Base-by-base conservation (phyloP, 2,113 vertebrate genomes). In the Hemiscyllium ocellatum region DNA sequence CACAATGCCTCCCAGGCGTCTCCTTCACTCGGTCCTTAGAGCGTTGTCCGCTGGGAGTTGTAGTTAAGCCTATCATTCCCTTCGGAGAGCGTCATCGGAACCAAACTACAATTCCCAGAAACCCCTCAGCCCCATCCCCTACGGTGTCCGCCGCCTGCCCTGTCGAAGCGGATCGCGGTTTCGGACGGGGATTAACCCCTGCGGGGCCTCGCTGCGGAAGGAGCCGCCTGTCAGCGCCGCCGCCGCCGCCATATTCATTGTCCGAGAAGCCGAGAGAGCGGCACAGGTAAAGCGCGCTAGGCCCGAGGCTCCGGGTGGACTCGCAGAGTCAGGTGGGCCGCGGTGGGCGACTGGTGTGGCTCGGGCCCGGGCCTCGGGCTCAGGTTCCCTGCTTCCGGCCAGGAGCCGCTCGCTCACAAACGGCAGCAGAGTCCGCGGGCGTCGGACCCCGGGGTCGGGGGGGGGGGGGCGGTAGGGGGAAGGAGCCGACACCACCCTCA, bases 141-240 rank as follows among this genome's bases (percentile, higher is more conserved):
- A 78, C 76, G 76, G 76, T 78, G 33, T 12, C 29, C 76, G 33
- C 76, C 33, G 76, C 12, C 12, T n/a, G 76, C 10, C 76, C 7
- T 12, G n/a, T 7, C 33, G 13, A n/a, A 78, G 76, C 76, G 76
- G 78, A 80, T 13, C 78, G 78, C 78, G n/a, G 2, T 17, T 37
- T 80, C 13, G 33, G 78, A 17, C 33, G 15, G n/a, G 33, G 33
- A 37, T 37, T 80, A 37, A 80, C n/a, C 78, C 78, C 78, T 37
- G 78, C 78, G 78, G 78, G 78, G 78, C 78, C n/a, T 80, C n/a
- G 78, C 78, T 80, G 78, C 78, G 78, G 78, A 37, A 80, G 78
- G 78, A 80, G 78, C 78, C 78, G 72, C 72, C 69, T 26, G 69
- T 72, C 20, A 72, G 69, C 56, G 56, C 56, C 10, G 56, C 24